Conservation (phyloP, 2,113 vertebrate genomes). For the Corythornis vintsioides region DNA sequence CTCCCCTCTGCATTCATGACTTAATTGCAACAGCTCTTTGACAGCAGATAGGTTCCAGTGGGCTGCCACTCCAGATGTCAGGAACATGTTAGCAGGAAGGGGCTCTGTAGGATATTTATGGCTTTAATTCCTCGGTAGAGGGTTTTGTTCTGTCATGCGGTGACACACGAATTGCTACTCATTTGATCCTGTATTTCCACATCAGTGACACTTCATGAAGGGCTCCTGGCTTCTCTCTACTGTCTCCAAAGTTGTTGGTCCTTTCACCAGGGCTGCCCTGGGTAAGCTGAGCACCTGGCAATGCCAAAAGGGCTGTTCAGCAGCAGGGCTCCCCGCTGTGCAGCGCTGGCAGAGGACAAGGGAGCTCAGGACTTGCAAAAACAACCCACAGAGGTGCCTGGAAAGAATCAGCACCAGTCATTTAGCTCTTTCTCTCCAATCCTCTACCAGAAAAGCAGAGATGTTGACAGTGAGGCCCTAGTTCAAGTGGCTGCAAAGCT, state of each 20-base stretch:
- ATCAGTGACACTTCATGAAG: slow-evolving; percentile 63
- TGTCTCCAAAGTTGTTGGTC: not conserved
- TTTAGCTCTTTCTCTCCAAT: not conserved
- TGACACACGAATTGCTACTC: slow-evolving; percentile 72
- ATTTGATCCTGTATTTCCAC: slow-evolving; percentile 74
- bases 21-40: slow-evolving; percentile 57
- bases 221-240: slow-evolving; percentile 39
- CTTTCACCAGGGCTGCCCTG: not conserved
- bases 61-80: slow-evolving; percentile 78
- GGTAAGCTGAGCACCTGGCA: not conserved
- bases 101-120: slow-evolving; percentile 72
- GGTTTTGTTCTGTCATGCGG: slow-evolving; percentile 73
- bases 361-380: not conserved
- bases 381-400: not conserved
- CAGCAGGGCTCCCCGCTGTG: not conserved
- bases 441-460: not conserved
- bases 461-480: rapidly evolving
- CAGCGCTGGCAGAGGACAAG: not conserved
- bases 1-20: slow-evolving; percentile 52
- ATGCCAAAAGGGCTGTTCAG: not conserved
- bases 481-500: rapidly evolving
- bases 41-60: slow-evolving; percentile 56
- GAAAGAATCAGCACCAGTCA: not conserved
- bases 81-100: slow-evolving; percentile 62
- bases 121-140: slow-evolving; percentile 76